These are phyloP conservation scores for Solea senegalensis DNA, from an alignment of 2,113 vertebrate genomes.

Conservation along the genomic window DNA sequence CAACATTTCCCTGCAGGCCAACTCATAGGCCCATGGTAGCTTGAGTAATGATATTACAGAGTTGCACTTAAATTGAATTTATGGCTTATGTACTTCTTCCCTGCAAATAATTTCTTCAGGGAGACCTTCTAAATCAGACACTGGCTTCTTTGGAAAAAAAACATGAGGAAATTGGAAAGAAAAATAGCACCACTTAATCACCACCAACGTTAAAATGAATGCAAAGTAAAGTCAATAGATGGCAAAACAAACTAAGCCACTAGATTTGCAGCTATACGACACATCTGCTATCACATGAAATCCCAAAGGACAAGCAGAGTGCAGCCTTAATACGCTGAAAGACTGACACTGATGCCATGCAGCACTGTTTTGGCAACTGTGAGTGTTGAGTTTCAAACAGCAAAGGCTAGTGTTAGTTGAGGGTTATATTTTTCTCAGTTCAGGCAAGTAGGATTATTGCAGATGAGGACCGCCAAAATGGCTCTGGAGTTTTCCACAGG, in stretches of 20 bases:
- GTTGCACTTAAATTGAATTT: slow-evolving; percentile 55
- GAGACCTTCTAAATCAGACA: slow-evolving; percentile 46
- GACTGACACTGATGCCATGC: slow-evolving; percentile 22
- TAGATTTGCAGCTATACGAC: slow-evolving; percentile 18
- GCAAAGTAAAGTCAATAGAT: slow-evolving; percentile 12
- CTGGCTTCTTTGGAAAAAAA: slow-evolving; percentile 32
- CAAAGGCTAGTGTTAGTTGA: slow-evolving; percentile 34
- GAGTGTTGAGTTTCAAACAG: slow-evolving; percentile 28
- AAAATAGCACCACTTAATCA: slow-evolving; percentile 39
- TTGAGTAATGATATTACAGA: slow-evolving; percentile 32
- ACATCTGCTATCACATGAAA: slow-evolving; percentile 16
- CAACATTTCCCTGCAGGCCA: slow-evolving; percentile 49
- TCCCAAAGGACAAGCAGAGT: background rate
- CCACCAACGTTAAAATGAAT: slow-evolving; percentile 10
- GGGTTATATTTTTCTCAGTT: slow-evolving; percentile 4
- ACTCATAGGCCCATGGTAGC: slow-evolving; percentile 26
- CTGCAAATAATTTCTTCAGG: slow-evolving; percentile 51
- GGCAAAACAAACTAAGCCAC: slow-evolving; percentile 22
- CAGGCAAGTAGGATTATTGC: slow-evolving; percentile 55
- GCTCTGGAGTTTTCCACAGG: slow-evolving; percentile 56
- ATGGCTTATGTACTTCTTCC: slow-evolving; percentile 44
- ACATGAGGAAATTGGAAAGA: background rate
- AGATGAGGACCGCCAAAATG: slow-evolving; percentile 55
- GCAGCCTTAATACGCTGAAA: background rate
- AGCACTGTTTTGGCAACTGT: slow-evolving; percentile 41